Base-by-base conservation (phyloP, 2,888 invertebrate species). In the Sminthurinus aureus region DNA sequence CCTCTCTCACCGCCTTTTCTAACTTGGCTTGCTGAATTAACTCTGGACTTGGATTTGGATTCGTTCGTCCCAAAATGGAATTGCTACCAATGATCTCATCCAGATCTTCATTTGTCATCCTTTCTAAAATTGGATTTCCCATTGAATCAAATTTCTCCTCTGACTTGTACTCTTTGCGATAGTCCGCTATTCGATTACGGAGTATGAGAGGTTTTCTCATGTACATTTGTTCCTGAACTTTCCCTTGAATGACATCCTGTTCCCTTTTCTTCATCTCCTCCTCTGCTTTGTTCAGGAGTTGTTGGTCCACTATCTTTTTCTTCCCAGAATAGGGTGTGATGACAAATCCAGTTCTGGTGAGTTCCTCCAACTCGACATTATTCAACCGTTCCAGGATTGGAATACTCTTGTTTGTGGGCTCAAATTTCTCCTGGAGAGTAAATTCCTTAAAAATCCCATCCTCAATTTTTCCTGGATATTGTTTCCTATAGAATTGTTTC, bases 101-200 rank as follows among this genome's bases (percentile, higher is more conserved):
- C 9, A 75, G 18, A 18, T 75, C 75, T 9, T 38, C 51, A n/a
- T 51, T 51, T 4, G 75, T 75, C 20, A 75, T 24, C 26, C 80
- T 26, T 18, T 81, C 74, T 0, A 81, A 15, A 20, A 81, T 81
- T 9, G 80, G 80, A 8, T 24, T 11, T 24, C 80, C 80, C 12
- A 4, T 73, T 12, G 73, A 24, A 58, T 81, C 80, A 58, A 58
- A 81, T 58, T 81, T 81, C 4, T 81, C 73, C 20, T 80, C 80
- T 3, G 51, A 0, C 2, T 20, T 64, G 18, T 38, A 66, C 6
- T 3, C 1, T 22, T 77, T 13, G 3, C 50, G 22, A 22, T 58
- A 52, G 52, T 52, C 58, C 0, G 22, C 50, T 12, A 22, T 22
- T 20, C 9, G 0, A 58, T 6, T 18, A 58, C 15, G 20, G 20